These are phyloP conservation scores for Aphaenogaster rudis DNA, from an alignment of 1,140 invertebrate genomes.

Conservation along the genomic window DNA sequence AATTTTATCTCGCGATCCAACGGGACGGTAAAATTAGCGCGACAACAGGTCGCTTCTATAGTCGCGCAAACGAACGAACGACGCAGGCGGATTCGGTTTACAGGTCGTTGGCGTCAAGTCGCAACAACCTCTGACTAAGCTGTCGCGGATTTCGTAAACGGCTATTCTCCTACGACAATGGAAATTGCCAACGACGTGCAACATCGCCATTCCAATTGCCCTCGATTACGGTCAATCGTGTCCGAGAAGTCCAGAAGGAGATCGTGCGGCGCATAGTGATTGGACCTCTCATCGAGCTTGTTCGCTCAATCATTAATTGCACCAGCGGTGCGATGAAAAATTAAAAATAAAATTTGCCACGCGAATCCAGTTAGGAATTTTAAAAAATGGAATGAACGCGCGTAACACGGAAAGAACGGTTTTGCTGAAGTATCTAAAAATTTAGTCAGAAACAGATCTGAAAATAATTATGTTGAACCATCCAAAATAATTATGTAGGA, in stretches of 20 bases:
- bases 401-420: too few species aligned
- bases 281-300: background rate
- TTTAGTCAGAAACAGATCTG: too few species aligned
- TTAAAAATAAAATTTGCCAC: background rate
- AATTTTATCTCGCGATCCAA: conserved; percentile 23
- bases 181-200: conserved; percentile 10
- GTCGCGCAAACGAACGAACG: background rate
- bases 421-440: too few species aligned
- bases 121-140: conserved; percentile 31
- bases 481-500: too few species aligned
- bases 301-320: background rate
- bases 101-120: conserved; percentile 35
- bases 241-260: background rate
- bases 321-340: background rate
- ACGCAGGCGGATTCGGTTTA: conserved; percentile 24
- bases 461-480: too few species aligned
- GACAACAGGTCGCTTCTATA: background rate
- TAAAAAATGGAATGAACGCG: background rate
- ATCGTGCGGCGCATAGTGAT: background rate
- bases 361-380: background rate
- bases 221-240: conserved; percentile 12
- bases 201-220: conserved; percentile 5
- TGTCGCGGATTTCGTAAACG: conserved; percentile 50
- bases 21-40: background rate
- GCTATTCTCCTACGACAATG: conserved; percentile 14